Base-by-base conservation (phyloP, 2,113 vertebrate genomes). In the Zosterops borbonicus region DNA sequence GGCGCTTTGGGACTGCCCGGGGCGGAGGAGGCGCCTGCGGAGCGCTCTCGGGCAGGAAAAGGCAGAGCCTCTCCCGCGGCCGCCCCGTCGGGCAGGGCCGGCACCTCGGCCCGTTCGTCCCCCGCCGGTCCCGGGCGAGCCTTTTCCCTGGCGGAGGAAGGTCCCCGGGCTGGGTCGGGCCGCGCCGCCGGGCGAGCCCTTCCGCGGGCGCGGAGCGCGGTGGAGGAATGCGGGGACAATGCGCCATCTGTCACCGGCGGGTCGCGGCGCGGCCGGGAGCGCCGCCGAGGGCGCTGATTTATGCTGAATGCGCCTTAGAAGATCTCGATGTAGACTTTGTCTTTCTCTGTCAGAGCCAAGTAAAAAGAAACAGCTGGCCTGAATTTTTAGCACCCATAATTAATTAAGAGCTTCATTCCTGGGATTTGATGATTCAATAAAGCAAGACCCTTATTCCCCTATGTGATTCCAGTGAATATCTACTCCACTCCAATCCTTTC, bases 301-400 rank as follows among this genome's bases (percentile, higher is more conserved):
- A 94, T 96, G 94, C 92, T 89, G 94, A 96, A 89, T 91, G 91
- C 60, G 70, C 94, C 97, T 96, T 93, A 64, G 96, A 92, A 89
- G 94, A 94, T 84, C 95, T 86, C 88, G 96, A 64, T 96, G 73
- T 92, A 94, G 95, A 91, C 91, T 96, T 97, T 95, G 95, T 96
- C 94, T 97, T 96, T 96, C 95, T 96, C 92, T 94, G 91, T 94
- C 94, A 94, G 90, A 96, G 91, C 94, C 83, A 91, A 95, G 94
- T 95, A 95, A 90, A 96, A 94, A 97, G 97, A 97, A 98, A 98
- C 98, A 98, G 98, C 98, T 98, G 98, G 98, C 95, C 97, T 98
- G 97, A 97, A 98, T 98, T 98, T 98, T 98, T 98, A 98, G 98
- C 98, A 97, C 98, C 98, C 98, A 98, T 98, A 98, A 98, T 98